These are phyloP conservation scores for Platysternon megacephalum DNA, from an alignment of 2,113 vertebrate species.

Conservation along the genomic window DNA sequence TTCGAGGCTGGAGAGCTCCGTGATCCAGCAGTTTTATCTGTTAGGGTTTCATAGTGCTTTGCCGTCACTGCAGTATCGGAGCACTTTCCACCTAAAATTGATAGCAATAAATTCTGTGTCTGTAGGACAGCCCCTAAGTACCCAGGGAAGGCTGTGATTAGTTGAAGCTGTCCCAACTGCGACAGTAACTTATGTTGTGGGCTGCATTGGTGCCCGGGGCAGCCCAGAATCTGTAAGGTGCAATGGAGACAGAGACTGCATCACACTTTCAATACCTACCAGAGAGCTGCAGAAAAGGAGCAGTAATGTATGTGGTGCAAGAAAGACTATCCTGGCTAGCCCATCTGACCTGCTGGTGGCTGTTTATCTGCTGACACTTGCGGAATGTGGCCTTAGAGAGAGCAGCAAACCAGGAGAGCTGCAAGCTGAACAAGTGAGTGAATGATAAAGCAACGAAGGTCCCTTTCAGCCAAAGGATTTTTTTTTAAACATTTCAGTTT, in stretches of 20 bases:
- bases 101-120: neutral
- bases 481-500: neutral
- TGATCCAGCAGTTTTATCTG: too few species aligned
- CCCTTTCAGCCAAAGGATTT: neutral
- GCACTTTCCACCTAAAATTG: neutral
- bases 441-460: neutral
- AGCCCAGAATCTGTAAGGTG: neutral
- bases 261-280: neutral
- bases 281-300: neutral
- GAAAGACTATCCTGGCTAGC: neutral
- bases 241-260: neutral
- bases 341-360: neutral
- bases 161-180: neutral
- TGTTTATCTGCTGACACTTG: neutral
- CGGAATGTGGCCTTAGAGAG: neutral
- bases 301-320: neutral
- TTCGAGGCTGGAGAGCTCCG: too few species aligned
- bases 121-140: neutral
- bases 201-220: fast-evolving
- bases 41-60: neutral
- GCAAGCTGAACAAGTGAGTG: neutral
- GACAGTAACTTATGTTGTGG: neutral
- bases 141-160: neutral
- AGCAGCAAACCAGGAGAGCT: neutral
- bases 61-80: neutral